Base-by-base conservation (phyloP, 2,888 invertebrate species). In the Cyrtodaria siliqua region DNA sequence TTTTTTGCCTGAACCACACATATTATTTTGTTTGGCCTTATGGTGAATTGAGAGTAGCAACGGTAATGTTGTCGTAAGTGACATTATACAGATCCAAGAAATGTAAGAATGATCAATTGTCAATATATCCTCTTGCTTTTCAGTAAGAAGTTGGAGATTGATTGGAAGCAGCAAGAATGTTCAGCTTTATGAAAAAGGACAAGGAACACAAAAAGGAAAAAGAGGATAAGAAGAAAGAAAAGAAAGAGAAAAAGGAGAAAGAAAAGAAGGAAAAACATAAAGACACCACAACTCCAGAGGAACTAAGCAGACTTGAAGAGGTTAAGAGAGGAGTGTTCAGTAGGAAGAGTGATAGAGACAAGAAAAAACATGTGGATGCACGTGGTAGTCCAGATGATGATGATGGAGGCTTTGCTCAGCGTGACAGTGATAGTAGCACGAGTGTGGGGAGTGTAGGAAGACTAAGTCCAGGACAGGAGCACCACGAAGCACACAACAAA, bases 121-220 rank as follows among this genome's bases (percentile, higher is more conserved):
- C n/a, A n/a, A n/a, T n/a, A n/a, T n/a, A n/a, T n/a, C n/a, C n/a
- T n/a, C n/a, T n/a, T n/a, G n/a, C n/a, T n/a, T n/a, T n/a, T n/a
- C n/a, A n/a, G n/a, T n/a, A n/a, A n/a, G n/a, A n/a, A n/a, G n/a
- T n/a, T n/a, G n/a, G n/a, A n/a, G n/a, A n/a, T n/a, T n/a, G n/a
- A n/a, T n/a, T n/a, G n/a, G 12, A 33, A 33, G 33, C 12, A 33
- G 33, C 9, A 56, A 86, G 80, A 38, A 98, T 98, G 97, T 98
- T 98, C 93, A 97, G 96, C 94, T 98, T 98, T 94, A 97, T 97
- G 95, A 97, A 97, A 94, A 98, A 97, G 93, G 95, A 95, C 69
- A 95, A 94, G 69, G 90, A 89, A 26, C 88, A 90, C 47, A 87
- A 87, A 42, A 89, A 91, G 55, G 87, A 89, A 52, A 90, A 89